Percentiles rank a stretch among this genome's conserved stretches.
phyloP scores from a whole-genome alignment of 2,113 vertebrate species.

The Pelmatolapia mariae region DNA sequence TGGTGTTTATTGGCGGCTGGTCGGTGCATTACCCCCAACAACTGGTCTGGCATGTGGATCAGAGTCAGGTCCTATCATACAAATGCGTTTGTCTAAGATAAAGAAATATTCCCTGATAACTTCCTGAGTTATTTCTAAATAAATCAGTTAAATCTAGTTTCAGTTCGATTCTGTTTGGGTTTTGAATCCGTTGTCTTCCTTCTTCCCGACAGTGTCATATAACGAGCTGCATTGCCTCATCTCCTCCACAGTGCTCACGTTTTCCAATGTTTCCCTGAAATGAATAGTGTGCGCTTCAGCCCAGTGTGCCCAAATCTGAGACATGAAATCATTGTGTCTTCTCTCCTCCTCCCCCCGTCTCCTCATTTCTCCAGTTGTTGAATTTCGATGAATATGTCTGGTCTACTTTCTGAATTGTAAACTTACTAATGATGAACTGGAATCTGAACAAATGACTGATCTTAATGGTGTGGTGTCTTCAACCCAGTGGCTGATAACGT shows the following conservation, averaged over 20 bases:
- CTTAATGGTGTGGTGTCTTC: background rate
- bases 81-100: background rate
- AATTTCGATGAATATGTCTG: fast-evolving
- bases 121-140: background rate
- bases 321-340: background rate
- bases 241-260: background rate
- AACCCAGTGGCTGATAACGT: background rate
- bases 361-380: background rate
- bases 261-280: background rate
- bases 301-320: background rate
- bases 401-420: background rate
- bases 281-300: background rate
- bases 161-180: background rate
- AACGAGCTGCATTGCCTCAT: background rate
- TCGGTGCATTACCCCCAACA: background rate
- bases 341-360: background rate
- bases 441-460: background rate
- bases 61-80: background rate
- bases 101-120: background rate
- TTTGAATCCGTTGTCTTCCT: background rate
- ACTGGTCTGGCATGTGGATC: background rate
- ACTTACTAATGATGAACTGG: background rate
- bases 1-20: background rate
- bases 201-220: background rate
- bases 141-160: background rate